Evolutionary conservation across 2,888 invertebrate genomes (phyloP).

Genomic region (Stramonita haemastoma): DNA sequence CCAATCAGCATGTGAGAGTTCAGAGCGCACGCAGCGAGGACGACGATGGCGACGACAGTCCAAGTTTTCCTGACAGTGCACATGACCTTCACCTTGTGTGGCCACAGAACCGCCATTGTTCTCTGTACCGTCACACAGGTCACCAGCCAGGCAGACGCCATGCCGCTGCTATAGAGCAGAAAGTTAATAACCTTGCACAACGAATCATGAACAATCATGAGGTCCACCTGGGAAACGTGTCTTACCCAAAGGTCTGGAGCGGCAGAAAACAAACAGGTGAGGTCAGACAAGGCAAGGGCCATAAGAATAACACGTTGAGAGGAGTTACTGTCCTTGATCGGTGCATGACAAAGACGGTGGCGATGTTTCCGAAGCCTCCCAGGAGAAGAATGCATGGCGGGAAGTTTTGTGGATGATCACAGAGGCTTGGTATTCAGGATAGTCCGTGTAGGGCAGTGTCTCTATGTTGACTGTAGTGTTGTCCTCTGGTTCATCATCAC

Average conservation of each 20-base stretch:
- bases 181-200: not conserved
- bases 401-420: not conserved
- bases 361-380: slow-evolving; percentile 1
- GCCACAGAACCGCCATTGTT: not conserved
- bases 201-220: not conserved
- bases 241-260: not conserved
- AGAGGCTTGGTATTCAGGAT: not conserved
- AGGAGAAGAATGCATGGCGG: not conserved
- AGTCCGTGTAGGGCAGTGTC: no score
- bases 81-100: not conserved
- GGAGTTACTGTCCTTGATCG: slow-evolving; percentile 17
- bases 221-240: not conserved
- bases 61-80: not conserved
- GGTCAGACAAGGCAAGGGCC: slow-evolving; percentile 9
- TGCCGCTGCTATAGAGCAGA: not conserved
- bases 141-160: slow-evolving; percentile 1
- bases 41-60: not conserved
- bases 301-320: not conserved
- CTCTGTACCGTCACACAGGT: slow-evolving; percentile 8
- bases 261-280: not conserved
- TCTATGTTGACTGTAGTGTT: no score
- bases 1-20: not conserved
- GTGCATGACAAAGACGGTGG: slow-evolving; percentile 10
- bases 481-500: no score
- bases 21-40: not conserved